Evolutionary conservation across 2,888 invertebrate species (phyloP).

Genomic region (Cistogaster globosa): DNA sequence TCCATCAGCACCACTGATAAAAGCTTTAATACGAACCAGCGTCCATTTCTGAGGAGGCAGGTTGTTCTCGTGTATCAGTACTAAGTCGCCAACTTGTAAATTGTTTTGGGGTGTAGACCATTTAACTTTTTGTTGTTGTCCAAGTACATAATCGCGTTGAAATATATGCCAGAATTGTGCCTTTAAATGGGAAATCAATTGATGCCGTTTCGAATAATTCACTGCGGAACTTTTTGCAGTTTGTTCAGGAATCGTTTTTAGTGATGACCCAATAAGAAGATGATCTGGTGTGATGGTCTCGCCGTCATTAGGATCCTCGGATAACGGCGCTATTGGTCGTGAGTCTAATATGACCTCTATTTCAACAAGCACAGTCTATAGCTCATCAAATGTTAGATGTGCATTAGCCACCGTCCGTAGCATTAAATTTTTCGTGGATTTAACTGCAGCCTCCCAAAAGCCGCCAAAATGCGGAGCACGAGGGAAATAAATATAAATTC

Average conservation of each 20-base stretch:
- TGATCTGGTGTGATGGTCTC: slow-evolving; percentile 68
- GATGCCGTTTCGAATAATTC: not conserved
- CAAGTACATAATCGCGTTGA: slow-evolving; percentile 10
- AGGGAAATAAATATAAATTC: too few species aligned
- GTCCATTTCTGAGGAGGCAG: slow-evolving; percentile 15
- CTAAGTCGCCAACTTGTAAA: slow-evolving; percentile 15
- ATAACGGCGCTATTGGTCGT: slow-evolving; percentile 67
- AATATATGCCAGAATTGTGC: slow-evolving; percentile 16
- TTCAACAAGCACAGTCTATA: slow-evolving; percentile 59
- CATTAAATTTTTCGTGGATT: slow-evolving; percentile 49
- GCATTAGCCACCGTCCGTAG: slow-evolving; percentile 42
- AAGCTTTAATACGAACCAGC: not conserved
- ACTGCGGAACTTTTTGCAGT: not conserved
- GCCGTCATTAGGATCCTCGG: slow-evolving; percentile 67
- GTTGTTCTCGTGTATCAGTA: slow-evolving; percentile 24
- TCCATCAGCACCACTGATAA: slow-evolving; percentile 8
- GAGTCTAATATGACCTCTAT: slow-evolving; percentile 72
- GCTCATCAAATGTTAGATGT: slow-evolving; percentile 62
- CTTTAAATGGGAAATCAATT: slow-evolving; percentile 12
- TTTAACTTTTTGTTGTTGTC: slow-evolving; percentile 1
- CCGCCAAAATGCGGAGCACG: slow-evolving; percentile 68
- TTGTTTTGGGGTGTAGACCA: slow-evolving; percentile 7
- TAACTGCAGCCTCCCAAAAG: slow-evolving; percentile 44
- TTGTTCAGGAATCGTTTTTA: slow-evolving; percentile 17
- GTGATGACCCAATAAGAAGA: slow-evolving; percentile 55